A percentile compares a stretch with the other conserved stretches of the same genome.
phyloP scores from a whole-genome alignment of 2,797 vertebrate genomes.

The Ibycter americanus region DNA sequence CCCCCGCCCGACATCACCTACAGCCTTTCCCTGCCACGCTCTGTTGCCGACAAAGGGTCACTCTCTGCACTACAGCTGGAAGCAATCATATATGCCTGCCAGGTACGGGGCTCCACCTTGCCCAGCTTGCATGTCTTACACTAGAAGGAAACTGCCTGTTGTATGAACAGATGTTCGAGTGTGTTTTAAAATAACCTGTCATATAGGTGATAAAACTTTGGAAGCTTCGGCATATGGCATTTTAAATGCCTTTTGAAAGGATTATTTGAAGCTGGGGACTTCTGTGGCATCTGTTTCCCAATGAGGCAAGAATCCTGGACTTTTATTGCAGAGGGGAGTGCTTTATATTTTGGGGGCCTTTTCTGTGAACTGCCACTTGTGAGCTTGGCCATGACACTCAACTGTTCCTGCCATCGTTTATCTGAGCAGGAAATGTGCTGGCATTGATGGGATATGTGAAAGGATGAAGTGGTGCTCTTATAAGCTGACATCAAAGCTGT shows the following conservation, averaged over 20 bases:
- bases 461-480: background rate
- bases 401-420: rapidly evolving
- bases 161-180: rapidly evolving
- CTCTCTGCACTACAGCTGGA: constrained; percentile 97
- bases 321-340: background rate
- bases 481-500: background rate
- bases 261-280: background rate
- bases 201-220: background rate
- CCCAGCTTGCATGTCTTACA: background rate
- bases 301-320: background rate
- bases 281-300: background rate
- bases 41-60: constrained; percentile 77
- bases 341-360: background rate
- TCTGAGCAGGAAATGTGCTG: background rate
- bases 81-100: constrained; percentile 95
- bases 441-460: rapidly evolving
- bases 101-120: constrained; percentile 77
- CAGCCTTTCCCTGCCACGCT: constrained; percentile 82
- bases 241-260: background rate
- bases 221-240: background rate
- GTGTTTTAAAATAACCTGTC: background rate
- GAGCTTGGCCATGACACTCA: background rate
- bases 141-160: background rate
- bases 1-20: constrained; percentile 96
- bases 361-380: background rate